phyloP scores from a whole-genome alignment of 1,140 invertebrate species.

The Drosophila albomicans region DNA sequence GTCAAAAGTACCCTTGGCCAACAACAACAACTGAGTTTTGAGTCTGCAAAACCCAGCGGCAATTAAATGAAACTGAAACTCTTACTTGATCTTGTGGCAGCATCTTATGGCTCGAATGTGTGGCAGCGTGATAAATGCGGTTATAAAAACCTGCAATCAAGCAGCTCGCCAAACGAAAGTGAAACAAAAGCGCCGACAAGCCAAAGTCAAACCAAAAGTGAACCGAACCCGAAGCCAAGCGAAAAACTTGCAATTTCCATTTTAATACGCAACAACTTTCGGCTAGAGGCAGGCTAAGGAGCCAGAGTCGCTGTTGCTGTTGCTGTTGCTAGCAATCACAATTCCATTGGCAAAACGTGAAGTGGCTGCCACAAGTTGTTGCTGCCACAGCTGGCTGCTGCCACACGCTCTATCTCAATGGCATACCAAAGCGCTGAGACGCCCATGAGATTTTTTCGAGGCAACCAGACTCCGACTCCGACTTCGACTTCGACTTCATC shows the following conservation, averaged over 20 bases:
- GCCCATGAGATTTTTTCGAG: constrained; percentile 48
- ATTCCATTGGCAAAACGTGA: constrained; percentile 36
- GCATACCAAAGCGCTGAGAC: constrained; percentile 52
- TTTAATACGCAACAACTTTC: constrained; percentile 83
- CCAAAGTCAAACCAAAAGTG: constrained; percentile 15
- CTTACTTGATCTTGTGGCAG: constrained; percentile 44
- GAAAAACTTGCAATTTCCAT: constrained; percentile 83
- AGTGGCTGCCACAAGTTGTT: constrained; percentile 21
- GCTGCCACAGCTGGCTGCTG: constrained; percentile 1
- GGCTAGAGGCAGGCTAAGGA: constrained; percentile 74
- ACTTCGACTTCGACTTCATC: neutral
- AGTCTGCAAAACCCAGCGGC: constrained; percentile 20
- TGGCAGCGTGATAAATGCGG: constrained; percentile 81
- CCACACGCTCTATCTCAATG: constrained; percentile 52
- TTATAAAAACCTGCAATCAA: constrained; percentile 77
- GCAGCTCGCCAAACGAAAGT: constrained; percentile 73
- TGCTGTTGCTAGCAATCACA: constrained; percentile 12
- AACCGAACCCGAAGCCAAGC: constrained; percentile 25
- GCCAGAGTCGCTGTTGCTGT: neutral
- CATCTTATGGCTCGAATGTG: constrained; percentile 71
- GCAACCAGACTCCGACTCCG: neutral
- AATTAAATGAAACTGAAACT: constrained; percentile 75
- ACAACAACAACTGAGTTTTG: neutral
- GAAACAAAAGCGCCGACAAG: constrained; percentile 75
- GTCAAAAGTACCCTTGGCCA: constrained; percentile 2